Evolutionary conservation across 2,113 vertebrate genomes (phyloP).

Genomic region (Oreotrochilus melanogaster): DNA sequence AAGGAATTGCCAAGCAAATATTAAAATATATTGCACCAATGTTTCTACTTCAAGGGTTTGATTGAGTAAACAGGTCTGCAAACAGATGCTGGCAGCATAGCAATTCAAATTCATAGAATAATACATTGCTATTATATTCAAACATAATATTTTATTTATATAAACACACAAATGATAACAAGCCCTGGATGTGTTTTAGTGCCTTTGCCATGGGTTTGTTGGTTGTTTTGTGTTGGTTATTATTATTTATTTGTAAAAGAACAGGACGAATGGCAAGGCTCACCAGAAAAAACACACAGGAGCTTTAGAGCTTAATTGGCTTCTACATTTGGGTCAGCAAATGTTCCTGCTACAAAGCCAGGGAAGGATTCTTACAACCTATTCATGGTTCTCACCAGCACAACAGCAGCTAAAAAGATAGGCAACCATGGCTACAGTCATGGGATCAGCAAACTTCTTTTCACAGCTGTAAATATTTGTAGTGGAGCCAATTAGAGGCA

Average conservation of each 20-base stretch:
- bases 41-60: background rate
- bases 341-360: constrained; percentile 42
- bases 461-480: constrained; percentile 76
- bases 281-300: constrained; percentile 29
- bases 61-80: background rate
- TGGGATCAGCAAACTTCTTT: constrained; percentile 59
- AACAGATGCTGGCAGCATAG: background rate
- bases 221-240: background rate
- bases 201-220: background rate
- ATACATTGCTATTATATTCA: background rate
- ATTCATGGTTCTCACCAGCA: background rate
- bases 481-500: constrained; percentile 63
- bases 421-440: constrained; percentile 47
- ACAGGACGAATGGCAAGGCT: constrained; percentile 20
- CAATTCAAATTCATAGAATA: background rate
- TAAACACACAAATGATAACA: background rate
- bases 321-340: constrained; percentile 47
- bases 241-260: background rate
- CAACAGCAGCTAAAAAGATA: constrained; percentile 40
- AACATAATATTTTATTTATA: background rate
- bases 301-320: constrained; percentile 41
- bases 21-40: background rate
- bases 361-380: background rate
- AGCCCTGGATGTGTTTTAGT: background rate
- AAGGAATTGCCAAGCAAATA: background rate